phyloP scores from a whole-genome alignment of 2,888 invertebrate genomes.

The Phengaris alcon region DNA sequence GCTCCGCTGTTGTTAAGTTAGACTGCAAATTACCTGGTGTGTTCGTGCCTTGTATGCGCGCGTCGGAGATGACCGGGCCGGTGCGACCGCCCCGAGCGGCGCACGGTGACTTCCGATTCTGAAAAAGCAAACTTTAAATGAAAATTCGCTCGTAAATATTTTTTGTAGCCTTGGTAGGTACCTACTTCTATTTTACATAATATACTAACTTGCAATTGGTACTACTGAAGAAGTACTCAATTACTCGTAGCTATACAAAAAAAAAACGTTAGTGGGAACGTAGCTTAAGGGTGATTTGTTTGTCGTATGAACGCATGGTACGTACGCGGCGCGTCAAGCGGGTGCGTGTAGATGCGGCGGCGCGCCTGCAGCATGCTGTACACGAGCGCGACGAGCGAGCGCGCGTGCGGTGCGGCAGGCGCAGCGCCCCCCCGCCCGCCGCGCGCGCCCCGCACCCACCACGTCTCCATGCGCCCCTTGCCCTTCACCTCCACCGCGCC shows the following conservation, averaged over 20 bases:
- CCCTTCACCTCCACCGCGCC: slow-evolving; percentile 95
- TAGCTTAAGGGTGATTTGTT: no score
- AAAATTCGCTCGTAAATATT: no score
- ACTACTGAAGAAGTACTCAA: no score
- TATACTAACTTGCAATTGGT: no score
- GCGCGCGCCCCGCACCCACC: slow-evolving; percentile 85
- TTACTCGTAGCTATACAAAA: no score
- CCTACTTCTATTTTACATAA: no score
- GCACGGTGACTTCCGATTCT: slow-evolving; percentile 40
- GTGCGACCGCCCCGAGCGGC: slow-evolving; percentile 47
- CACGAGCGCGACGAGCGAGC: slow-evolving; percentile 89
- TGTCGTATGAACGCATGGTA: background rate
- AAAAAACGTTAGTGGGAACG: no score
- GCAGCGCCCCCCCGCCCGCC: slow-evolving; percentile 78
- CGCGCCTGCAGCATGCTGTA: slow-evolving; percentile 93
- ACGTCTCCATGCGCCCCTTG: slow-evolving; percentile 97
- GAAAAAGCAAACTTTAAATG: background rate
- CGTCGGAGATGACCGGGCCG: slow-evolving; percentile 47
- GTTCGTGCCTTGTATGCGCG: slow-evolving; percentile 45
- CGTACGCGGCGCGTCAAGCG: slow-evolving; percentile 51
- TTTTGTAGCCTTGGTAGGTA: no score
- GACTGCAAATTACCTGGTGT: slow-evolving; percentile 43
- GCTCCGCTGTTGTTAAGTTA: no score
- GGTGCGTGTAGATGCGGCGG: slow-evolving; percentile 79
- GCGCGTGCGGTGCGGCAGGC: slow-evolving; percentile 85